Percentiles rank a stretch among this genome's conserved stretches.
phyloP scores from a whole-genome alignment of 2,113 vertebrate genomes.

The Brienomyrus longianalis region DNA sequence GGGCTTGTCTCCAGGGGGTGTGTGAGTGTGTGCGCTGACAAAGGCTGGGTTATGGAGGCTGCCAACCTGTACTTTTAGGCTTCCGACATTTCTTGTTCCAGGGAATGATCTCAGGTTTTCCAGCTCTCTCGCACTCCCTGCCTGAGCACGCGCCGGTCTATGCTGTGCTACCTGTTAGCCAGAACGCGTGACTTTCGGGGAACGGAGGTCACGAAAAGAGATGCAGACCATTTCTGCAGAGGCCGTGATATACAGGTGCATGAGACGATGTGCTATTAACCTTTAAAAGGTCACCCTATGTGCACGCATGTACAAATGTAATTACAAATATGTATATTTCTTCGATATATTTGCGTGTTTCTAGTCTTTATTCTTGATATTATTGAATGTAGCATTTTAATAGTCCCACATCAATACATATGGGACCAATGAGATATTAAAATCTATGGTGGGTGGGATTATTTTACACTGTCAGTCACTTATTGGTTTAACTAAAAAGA shows the following conservation, averaged over 20 bases:
- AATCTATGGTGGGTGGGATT: not conserved
- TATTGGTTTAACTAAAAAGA: not conserved
- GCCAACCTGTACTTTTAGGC: not conserved
- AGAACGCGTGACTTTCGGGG: not conserved
- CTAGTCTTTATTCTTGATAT: not conserved
- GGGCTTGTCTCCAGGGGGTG: not conserved
- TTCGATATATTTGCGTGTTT: not conserved
- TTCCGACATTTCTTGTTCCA: not conserved
- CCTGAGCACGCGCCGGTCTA: slow-evolving; percentile 19
- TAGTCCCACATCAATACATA: not conserved
- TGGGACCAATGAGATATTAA: not conserved
- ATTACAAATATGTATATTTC: not conserved
- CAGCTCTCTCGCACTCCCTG: slow-evolving; percentile 9
- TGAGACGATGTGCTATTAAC: not conserved
- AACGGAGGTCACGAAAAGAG: not conserved
- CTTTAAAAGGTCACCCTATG: not conserved
- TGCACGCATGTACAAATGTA: not conserved
- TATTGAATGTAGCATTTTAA: not conserved
- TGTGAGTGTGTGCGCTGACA: not conserved
- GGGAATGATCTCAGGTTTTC: slow-evolving; percentile 28
- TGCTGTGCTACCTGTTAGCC: slow-evolving; percentile 20
- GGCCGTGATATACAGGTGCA: not conserved
- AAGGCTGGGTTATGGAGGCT: not conserved
- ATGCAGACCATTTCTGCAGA: not conserved
- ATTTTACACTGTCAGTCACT: not conserved